Evolutionary conservation across 2,113 vertebrate genomes (phyloP).

Genomic region (Apodemus speciosus): DNA sequence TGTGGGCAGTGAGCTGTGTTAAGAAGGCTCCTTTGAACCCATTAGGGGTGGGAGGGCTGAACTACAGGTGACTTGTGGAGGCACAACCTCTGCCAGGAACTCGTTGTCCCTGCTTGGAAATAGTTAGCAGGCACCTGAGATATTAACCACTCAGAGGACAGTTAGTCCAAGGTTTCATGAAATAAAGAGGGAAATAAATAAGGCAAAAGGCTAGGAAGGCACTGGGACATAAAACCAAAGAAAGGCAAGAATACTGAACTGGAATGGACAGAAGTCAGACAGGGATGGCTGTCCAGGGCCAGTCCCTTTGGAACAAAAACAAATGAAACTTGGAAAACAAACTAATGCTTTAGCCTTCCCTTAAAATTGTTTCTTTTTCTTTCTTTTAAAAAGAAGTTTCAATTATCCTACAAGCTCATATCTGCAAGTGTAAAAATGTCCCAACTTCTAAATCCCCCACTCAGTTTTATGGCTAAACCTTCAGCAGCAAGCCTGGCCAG

Average conservation of each 20-base stretch:
- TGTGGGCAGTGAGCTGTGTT: neutral
- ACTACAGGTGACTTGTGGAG: neutral
- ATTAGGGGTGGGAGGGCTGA: neutral
- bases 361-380: neutral
- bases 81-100: neutral
- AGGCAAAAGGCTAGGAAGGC: neutral
- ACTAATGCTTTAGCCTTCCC: neutral
- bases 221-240: neutral
- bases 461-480: neutral
- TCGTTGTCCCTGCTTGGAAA: neutral
- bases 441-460: conserved; percentile 31
- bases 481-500: neutral
- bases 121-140: neutral
- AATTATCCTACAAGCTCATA: neutral
- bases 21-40: conserved; percentile 20
- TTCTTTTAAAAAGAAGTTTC: neutral
- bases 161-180: neutral
- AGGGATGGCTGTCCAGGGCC: neutral
- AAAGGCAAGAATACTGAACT: neutral
- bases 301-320: neutral
- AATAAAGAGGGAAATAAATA: neutral
- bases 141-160: neutral
- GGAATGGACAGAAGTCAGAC: neutral
- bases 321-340: conserved; percentile 11
- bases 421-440: conserved; percentile 17